These are phyloP conservation scores for Scaptomyza caliginosa DNA, from an alignment of 2,888 invertebrate species.

Conservation along the genomic window DNA sequence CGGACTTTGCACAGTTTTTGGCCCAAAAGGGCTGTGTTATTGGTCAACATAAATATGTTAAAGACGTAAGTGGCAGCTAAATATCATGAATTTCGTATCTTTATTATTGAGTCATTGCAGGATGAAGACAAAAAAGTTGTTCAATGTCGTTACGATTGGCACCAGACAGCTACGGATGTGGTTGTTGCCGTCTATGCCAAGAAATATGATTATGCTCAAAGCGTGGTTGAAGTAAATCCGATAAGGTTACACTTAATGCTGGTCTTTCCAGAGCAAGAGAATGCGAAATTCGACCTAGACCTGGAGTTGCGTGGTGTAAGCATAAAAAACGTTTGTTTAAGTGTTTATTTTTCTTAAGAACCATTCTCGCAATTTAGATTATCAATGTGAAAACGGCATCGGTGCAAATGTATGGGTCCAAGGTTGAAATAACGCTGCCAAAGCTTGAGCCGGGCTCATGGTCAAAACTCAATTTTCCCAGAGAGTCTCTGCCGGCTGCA, in stretches of 20 bases:
- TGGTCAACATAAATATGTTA: constrained; percentile 94
- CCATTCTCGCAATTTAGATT: constrained; percentile 85
- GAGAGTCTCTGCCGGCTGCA: constrained; percentile 68
- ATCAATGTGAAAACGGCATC: constrained; percentile 89
- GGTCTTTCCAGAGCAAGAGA: constrained; percentile 90
- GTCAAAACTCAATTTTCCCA: constrained; percentile 89
- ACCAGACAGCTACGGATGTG: constrained; percentile 94
- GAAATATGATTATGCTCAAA: constrained; percentile 91
- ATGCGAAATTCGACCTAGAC: constrained; percentile 90
- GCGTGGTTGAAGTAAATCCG: constrained; percentile 92
- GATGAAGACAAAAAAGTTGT: constrained; percentile 85
- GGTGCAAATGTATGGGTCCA: constrained; percentile 93
- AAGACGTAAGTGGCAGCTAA: constrained; percentile 84
- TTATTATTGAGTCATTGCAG: constrained; percentile 84
- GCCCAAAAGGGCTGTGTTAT: constrained; percentile 95
- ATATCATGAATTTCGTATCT: neutral
- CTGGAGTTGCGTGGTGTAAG: constrained; percentile 93
- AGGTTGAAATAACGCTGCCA: constrained; percentile 95
- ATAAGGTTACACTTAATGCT: constrained; percentile 90
- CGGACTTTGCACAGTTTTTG: constrained; percentile 96
- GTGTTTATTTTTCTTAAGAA: neutral
- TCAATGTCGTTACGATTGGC: constrained; percentile 96
- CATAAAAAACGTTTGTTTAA: neutral
- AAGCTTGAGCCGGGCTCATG: constrained; percentile 94
- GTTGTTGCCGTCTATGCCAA: constrained; percentile 96